Base-by-base conservation (phyloP, 1,140 invertebrate species). In the Thrips palmi region DNA sequence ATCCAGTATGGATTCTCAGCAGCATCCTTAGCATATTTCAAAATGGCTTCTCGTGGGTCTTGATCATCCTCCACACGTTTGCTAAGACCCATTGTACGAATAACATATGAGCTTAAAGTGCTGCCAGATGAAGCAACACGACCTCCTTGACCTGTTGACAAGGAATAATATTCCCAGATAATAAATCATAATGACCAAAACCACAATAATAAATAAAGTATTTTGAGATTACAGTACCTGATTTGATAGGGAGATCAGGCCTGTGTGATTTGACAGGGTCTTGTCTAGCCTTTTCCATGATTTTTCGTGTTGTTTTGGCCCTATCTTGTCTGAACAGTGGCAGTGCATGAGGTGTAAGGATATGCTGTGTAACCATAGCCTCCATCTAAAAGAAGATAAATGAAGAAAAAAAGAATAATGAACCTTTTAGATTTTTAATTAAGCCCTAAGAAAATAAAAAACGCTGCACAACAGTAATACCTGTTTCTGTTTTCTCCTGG, bases 201-300 rank as follows among this genome's bases (percentile, higher is more conserved):
- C n/a, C n/a, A n/a, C n/a, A n/a, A n/a, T n/a, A n/a, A n/a, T n/a
- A n/a, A n/a, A n/a, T n/a, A n/a, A n/a, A n/a, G n/a, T n/a, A n/a
- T n/a, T n/a, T n/a, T n/a, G n/a, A n/a, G n/a, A 68, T 0, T 65
- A 64, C n/a, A n/a, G n/a, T n/a, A n/a, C n/a, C n/a, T 10, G 66
- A 69, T 14, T 91, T 96, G n/a, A 97, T 88, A 0, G 94, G 94
- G 31, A 97, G 61, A 60, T 98, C 93, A n/a, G 88, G 94, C 47
- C 85, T 58, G 42, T 70, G 71, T 1, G 89, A 96, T 59, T 91
- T 96, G 0, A 93, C 64, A 0, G 87, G 93, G 67, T 94, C 92
- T 49, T 86, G 62, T 22, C 82, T 61, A 34, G 88, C 85, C 49
- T 91, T 92, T 51, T 96, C 87, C 71, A 91, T 77, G 53, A 83